These are phyloP conservation scores for Agrilus mali DNA, from an alignment of 2,888 invertebrate species.

Conservation along the genomic window DNA sequence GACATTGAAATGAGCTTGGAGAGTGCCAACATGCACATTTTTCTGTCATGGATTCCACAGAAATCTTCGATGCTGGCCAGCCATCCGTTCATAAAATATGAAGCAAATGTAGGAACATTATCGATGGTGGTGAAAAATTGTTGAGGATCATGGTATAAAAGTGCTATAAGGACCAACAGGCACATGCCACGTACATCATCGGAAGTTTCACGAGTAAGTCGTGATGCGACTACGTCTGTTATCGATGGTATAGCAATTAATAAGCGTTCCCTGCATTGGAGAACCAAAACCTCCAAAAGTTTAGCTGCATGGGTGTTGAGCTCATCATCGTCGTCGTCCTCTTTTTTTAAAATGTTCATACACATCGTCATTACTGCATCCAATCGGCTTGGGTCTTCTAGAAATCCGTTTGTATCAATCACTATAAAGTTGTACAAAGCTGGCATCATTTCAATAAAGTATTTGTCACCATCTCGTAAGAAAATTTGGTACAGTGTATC, in stretches of 20 bases:
- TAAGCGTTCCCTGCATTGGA: slow-evolving; percentile 84
- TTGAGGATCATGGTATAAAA: slow-evolving; percentile 81
- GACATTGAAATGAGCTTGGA: slow-evolving; percentile 77
- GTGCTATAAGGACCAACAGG: slow-evolving; percentile 72
- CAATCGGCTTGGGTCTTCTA: slow-evolving; percentile 80
- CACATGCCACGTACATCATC: slow-evolving; percentile 59
- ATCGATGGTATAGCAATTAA: slow-evolving; percentile 84
- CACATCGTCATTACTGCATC: slow-evolving; percentile 92
- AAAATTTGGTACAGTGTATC: slow-evolving; percentile 81
- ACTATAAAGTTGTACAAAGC: slow-evolving; percentile 95
- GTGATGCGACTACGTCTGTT: slow-evolving; percentile 76
- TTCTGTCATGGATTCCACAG: slow-evolving; percentile 55
- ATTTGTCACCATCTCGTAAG: slow-evolving; percentile 88
- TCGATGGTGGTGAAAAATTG: slow-evolving; percentile 72
- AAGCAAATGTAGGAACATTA: slow-evolving; percentile 64
- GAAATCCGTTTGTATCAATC: slow-evolving; percentile 86
- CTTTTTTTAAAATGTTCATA: slow-evolving; percentile 17
- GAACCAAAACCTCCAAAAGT: slow-evolving; percentile 85
- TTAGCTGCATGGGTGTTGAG: slow-evolving; percentile 95
- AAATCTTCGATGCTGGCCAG: slow-evolving; percentile 92
- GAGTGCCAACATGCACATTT: slow-evolving; percentile 86
- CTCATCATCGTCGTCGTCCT: slow-evolving; percentile 68
- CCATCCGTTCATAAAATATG: slow-evolving; percentile 94
- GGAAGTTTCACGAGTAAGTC: slow-evolving; percentile 81
- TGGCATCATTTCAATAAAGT: slow-evolving; percentile 98